Evolutionary conservation across 2,888 invertebrate genomes (phyloP), one percentile per base, ranked within the genome.

Genomic region (Pelosia muscerda): DNA sequence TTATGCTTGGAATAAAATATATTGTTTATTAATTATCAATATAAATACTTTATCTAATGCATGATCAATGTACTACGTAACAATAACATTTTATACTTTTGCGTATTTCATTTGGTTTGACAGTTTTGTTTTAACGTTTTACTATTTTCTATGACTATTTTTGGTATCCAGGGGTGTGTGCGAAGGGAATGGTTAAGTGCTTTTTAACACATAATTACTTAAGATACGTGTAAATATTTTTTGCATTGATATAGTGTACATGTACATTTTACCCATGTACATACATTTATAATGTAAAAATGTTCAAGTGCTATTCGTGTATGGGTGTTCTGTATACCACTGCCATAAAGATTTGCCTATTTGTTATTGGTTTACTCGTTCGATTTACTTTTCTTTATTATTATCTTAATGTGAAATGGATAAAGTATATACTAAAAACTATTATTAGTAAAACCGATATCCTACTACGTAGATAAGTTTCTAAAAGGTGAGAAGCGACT

Each of bases 211-310:
- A 85, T 85, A 89, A 88, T 84, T 86, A 85, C 88, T 85, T 91
- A 90, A 88, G 90, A 83, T 55, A 85, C 81, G 75, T 94, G 94
- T 95, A 94, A 90, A 94, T 94, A 95, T 92, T 88, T 91, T 94
- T 94, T 93, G 92, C 92, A 89, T 90, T 88, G 88, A 89, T 88
- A 88, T 79, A 89, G 81, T 86, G 86, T 88, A 88, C 86, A 89
- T 91, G 88, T 88, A 89, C 84, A 87, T 86, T 85, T 66, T 81
- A 87, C 79, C 77, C 85, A 84, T 90, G 91, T 92, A 91, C 88
- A 92, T 91, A 92, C 88, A 85, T 85, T 88, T 82, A 84, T 84
- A 86, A 87, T 88, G 89, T 90, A 89, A 90, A 90, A 87, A 88
- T 88, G 88, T 92, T 90, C 86, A 89, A 90, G 88, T 90, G 92